Evolutionary conservation across 2,888 invertebrate genomes (phyloP), one percentile per base, ranked within the genome.

Genomic region (Xanthorhoe spadicearia): DNA sequence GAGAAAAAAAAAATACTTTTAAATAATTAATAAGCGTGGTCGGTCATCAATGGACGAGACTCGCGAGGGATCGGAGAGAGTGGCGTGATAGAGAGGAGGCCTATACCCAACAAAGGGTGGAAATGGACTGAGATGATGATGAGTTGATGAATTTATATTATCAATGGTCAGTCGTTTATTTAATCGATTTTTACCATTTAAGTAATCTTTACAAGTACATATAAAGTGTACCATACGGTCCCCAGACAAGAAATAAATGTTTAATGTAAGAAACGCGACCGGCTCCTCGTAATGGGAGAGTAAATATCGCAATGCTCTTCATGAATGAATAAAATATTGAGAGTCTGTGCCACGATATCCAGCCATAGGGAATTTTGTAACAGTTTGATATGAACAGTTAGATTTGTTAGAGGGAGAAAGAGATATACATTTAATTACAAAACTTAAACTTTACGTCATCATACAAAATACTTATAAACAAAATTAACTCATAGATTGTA

Each of bases 261-360:
- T 88, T 87, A 89, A 89, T 86, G 84, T 80, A 80, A 85, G 85
- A 82, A 85, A 85, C 82, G 85, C 85, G 87, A 87, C 79, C 72
- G 82, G 82, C 80, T 81, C 83, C 75, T 83, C 78, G 85, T 88
- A 88, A 90, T 89, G 86, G 87, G 81, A 83, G 83, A 84, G 88
- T 90, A 90, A 90, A 90, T 88, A 90, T 88, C 87, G 83, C 81
- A 81, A 83, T 81, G 85, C 85, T 87, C 83, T 85, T 85, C 84
- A 85, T 84, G 85, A 84, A 87, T 90, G 85, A 89, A 90, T 90
- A 87, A 90, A 87, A 88, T 80, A 87, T 85, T 56, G 63, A 53
- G 61, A 32, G 38, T 52, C 67, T 53, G 60, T 64, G 60, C 63
- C 38, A 64, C 62, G 67, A 62, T 65, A 65, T 62, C 59, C 64